Conservation (phyloP, 2,888 invertebrate genomes). For the Hyles lineata region DNA sequence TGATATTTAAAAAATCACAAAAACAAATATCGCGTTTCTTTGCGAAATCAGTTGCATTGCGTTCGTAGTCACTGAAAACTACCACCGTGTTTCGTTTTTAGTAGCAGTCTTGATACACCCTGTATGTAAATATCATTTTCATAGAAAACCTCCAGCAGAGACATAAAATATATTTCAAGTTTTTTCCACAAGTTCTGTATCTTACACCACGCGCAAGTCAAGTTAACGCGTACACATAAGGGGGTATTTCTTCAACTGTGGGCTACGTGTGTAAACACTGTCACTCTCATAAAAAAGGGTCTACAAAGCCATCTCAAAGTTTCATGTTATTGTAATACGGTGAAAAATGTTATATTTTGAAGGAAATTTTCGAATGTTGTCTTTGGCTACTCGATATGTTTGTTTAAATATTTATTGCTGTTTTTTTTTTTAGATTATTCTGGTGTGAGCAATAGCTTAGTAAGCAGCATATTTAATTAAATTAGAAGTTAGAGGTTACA, state of each 20-base stretch:
- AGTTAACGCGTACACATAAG: constrained; percentile 68
- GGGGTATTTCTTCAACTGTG: constrained; percentile 69
- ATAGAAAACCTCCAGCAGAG: no score
- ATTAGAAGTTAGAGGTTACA: no score
- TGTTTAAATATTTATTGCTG: not conserved
- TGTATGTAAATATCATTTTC: no score
- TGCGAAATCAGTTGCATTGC: no score
- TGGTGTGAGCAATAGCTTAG: not conserved
- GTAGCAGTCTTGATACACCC: no score
- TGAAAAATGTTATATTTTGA: constrained; percentile 42
- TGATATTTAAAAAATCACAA: no score
- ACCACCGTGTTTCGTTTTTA: no score
- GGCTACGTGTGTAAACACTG: constrained; percentile 71
- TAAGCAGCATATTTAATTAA: not conserved
- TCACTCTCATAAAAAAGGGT: constrained; percentile 69
- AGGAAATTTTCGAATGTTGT: not conserved
- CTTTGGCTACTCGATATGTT: not conserved
- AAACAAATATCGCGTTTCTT: no score
- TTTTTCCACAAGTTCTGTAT: constrained; percentile 30
- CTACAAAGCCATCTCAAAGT: constrained; percentile 68
- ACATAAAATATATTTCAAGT: not conserved
- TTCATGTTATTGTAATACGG: constrained; percentile 60
- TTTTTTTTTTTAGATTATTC: not conserved
- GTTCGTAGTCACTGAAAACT: no score
- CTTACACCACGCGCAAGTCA: constrained; percentile 53